A percentile compares a stretch with the other conserved stretches of the same genome.
phyloP scores from a whole-genome alignment of 1,140 invertebrate genomes.

The Charaxes varanes region DNA sequence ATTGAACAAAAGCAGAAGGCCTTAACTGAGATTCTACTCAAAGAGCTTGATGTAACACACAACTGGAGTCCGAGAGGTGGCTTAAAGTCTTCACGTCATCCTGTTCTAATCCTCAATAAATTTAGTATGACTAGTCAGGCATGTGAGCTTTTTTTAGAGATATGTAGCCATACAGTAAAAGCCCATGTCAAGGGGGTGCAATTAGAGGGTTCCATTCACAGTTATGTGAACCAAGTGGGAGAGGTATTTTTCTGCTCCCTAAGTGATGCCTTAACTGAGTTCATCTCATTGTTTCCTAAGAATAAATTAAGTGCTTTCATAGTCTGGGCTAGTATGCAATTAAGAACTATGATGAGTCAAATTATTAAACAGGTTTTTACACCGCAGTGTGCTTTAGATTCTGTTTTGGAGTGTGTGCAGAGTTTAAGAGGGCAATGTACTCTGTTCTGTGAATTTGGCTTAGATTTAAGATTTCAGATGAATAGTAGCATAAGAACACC shows the following conservation, averaged over 20 bases:
- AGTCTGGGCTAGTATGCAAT: slow-evolving; percentile 92
- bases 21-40: slow-evolving; percentile 89
- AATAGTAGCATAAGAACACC: slow-evolving; percentile 85
- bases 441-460: slow-evolving; percentile 75
- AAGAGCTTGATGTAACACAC: slow-evolving; percentile 90
- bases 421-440: slow-evolving; percentile 83
- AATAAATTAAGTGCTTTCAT: slow-evolving; percentile 87
- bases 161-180: slow-evolving; percentile 89
- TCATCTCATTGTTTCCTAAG: slow-evolving; percentile 87
- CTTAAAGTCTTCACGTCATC: slow-evolving; percentile 87
- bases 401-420: slow-evolving; percentile 90
- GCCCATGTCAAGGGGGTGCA: slow-evolving; percentile 90
- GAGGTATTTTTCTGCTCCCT: slow-evolving; percentile 92
- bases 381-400: slow-evolving; percentile 88
- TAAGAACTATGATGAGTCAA: slow-evolving; percentile 87
- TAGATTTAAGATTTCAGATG: slow-evolving; percentile 86
- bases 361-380: slow-evolving; percentile 94
- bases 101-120: slow-evolving; percentile 90
- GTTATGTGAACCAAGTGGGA: slow-evolving; percentile 89
- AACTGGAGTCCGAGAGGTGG: slow-evolving; percentile 96
- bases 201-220: slow-evolving; percentile 88
- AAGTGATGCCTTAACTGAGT: slow-evolving; percentile 90
- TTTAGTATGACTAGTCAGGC: slow-evolving; percentile 86
- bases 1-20: slow-evolving; percentile 85
- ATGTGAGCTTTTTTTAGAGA: slow-evolving; percentile 89